These are phyloP conservation scores for Trinectes maculatus DNA, from an alignment of 2,113 vertebrate species.

Conservation along the genomic window DNA sequence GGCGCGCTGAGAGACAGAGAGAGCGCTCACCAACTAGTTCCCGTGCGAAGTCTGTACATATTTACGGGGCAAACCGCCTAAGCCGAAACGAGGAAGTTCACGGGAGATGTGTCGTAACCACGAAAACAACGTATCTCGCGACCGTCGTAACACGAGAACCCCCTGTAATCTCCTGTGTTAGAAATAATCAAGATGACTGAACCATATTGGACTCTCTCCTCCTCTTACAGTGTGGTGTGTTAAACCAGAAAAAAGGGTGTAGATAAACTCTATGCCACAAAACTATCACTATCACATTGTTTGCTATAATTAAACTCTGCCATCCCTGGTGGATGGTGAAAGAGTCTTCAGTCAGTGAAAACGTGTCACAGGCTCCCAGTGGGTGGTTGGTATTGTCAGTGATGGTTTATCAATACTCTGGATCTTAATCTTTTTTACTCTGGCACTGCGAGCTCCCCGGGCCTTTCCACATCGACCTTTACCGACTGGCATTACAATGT, in stretches of 20 bases:
- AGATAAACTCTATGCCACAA: conserved; percentile 58
- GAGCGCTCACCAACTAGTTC: too few relatives aligned
- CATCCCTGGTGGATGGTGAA: conserved; percentile 50
- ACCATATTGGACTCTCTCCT: conserved; percentile 17
- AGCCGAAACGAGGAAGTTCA: too few relatives aligned
- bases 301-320: conserved; percentile 73
- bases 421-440: conserved; percentile 72
- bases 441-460: conserved; percentile 30
- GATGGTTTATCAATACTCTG: conserved; percentile 74
- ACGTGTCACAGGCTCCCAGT: conserved; percentile 62
- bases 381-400: conserved; percentile 68
- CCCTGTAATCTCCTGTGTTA: too few relatives aligned
- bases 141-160: too few relatives aligned
- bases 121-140: too few relatives aligned
- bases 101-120: too few relatives aligned
- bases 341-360: conserved; percentile 54
- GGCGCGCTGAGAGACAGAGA: too few relatives aligned
- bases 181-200: too few relatives aligned
- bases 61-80: too few relatives aligned
- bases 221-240: conserved; percentile 27
- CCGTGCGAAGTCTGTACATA: too few relatives aligned
- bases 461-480: conserved; percentile 74
- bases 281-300: conserved; percentile 60
- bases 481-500: conserved; percentile 50
- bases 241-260: conserved; percentile 20